Evolutionary conservation across 2,888 invertebrate species (phyloP), one percentile per base, ranked within the genome.

Genomic region (Meghimatium bilineatum): DNA sequence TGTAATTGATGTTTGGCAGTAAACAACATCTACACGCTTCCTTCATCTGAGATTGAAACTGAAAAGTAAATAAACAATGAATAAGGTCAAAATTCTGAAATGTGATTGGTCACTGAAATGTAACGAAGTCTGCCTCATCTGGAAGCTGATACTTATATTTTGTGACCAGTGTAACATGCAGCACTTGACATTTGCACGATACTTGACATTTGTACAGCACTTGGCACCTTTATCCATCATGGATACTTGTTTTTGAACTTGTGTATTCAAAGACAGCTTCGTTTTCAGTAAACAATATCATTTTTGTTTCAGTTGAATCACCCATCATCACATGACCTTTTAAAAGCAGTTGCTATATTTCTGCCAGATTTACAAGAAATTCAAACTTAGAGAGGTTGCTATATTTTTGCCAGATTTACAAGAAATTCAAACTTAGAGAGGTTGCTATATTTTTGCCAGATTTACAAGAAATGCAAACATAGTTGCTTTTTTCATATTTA

Each of bases 201-300:
- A 74, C 74, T 74, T 74, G 74, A 74, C 32, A 29, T 32, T 6
- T 52, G 49, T 52, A 52, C 34, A 32, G 49, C n/a, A 72, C 72
- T 72, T 72, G 44, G 12, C 72, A 72, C 72, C 44, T 72, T 72
- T 12, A 17, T 49, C 14, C 44, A 66, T 63, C 32, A 5, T 32
- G 32, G 32, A 32, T 66, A 29, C 32, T 66, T 0, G 29, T 66
- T 66, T 29, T 6, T 2, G 14, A 14, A 8, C 32, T 66, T 23
- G 14, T 29, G 38, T 26, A 17, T 44, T 49, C 49, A 72, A 2
- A 12, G 49, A 49, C n/a, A 49, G 44, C 17, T 23, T 56, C 14
- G n/a, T 23, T n/a, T 6, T 63, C 26, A 63, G 12, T 12, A n/a
- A 63, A 63, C 60, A 56, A 56, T 3, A 26, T 23, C 23, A 2